These are phyloP conservation scores for Amblyjoppa proteus DNA, from an alignment of 2,888 invertebrate species.

Conservation along the genomic window DNA sequence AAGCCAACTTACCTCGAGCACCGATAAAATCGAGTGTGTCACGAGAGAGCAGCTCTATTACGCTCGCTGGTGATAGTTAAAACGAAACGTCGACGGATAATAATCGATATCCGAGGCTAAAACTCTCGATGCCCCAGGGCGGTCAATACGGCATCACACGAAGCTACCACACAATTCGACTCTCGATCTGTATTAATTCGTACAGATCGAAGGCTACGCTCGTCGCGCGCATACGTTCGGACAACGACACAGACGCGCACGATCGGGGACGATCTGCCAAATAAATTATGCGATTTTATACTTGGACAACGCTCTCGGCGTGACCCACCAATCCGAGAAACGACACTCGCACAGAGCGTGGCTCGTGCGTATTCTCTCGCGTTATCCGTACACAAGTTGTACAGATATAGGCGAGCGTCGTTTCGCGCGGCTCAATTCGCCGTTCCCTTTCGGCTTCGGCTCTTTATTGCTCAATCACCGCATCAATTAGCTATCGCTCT, in stretches of 20 bases:
- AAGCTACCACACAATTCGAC: constrained; percentile 4
- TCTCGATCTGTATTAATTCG: constrained; percentile 17
- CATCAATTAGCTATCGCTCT: constrained; percentile 75
- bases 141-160: constrained; percentile 7
- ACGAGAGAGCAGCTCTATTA: constrained; percentile 1
- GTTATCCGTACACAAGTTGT: not conserved
- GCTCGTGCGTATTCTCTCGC: not conserved
- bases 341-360: constrained; percentile 15
- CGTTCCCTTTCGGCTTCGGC: constrained; percentile 63
- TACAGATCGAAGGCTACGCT: constrained; percentile 4
- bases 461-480: constrained; percentile 74
- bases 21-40: not conserved
- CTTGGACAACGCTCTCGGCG: constrained; percentile 24
- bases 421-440: constrained; percentile 43
- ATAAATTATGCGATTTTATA: constrained; percentile 52
- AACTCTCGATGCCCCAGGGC: constrained; percentile 22
- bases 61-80: constrained; percentile 3
- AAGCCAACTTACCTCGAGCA: constrained; percentile 6
- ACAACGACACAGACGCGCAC: not conserved
- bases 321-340: constrained; percentile 42
- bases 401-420: constrained; percentile 32
- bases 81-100: constrained; percentile 14
- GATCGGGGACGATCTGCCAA: constrained; percentile 27
- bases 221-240: not conserved
- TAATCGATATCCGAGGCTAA: constrained; percentile 15